These are phyloP conservation scores for Peromyscus leucopus DNA, from an alignment of 2,113 vertebrate species.

Conservation along the genomic window DNA sequence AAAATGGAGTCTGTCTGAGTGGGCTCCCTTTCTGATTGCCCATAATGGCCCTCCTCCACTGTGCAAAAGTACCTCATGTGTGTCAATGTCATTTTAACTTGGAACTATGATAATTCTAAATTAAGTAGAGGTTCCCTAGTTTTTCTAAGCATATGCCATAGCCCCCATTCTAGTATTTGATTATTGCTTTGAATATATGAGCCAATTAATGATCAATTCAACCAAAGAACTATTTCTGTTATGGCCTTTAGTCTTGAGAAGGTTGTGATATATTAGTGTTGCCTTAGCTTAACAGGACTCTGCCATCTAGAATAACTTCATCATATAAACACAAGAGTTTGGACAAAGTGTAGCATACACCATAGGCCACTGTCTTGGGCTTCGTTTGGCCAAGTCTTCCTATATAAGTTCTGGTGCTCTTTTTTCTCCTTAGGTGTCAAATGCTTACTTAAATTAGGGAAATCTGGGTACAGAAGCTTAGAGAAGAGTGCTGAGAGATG, in stretches of 20 bases:
- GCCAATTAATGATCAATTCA: conserved; percentile 63
- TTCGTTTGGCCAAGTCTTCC: conserved; percentile 48
- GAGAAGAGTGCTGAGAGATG: background rate
- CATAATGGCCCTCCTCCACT: background rate
- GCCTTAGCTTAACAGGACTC: conserved; percentile 74
- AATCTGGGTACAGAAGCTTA: background rate
- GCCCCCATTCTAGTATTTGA: conserved; percentile 6
- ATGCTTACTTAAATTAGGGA: background rate
- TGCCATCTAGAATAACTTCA: conserved; percentile 64
- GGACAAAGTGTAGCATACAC: conserved; percentile 65
- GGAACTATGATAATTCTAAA: background rate
- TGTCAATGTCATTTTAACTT: background rate
- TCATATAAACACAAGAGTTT: conserved; percentile 75
- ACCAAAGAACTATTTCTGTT: conserved; percentile 74
- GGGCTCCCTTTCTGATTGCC: background rate
- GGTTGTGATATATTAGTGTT: conserved; percentile 63
- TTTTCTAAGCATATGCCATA: conserved; percentile 23
- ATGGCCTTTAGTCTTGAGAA: conserved; percentile 73
- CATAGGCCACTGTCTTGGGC: conserved; percentile 31
- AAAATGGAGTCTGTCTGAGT: background rate
- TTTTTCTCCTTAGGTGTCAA: background rate
- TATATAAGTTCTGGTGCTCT: background rate
- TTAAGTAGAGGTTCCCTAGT: background rate
- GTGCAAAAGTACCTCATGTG: background rate
- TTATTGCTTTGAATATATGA: conserved; percentile 56